These are phyloP conservation scores for Pseudococcus viburni DNA, from an alignment of 2,888 invertebrate species.

Conservation along the genomic window DNA sequence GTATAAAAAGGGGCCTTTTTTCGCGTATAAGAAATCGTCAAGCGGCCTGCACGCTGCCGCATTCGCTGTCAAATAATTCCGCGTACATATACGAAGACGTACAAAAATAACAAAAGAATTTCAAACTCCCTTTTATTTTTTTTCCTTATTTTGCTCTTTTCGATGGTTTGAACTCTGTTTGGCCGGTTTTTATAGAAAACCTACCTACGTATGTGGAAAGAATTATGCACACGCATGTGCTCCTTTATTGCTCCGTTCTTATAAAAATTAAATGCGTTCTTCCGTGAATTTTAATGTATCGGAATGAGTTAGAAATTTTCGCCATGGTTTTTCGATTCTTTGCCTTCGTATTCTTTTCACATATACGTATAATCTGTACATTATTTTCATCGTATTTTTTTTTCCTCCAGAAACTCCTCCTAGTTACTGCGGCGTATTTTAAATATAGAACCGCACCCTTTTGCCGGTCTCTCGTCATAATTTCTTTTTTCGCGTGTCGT, in stretches of 20 bases:
- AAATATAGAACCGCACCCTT: background rate
- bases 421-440: background rate
- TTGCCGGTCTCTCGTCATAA: background rate
- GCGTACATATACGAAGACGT: background rate
- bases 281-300: conserved; percentile 58
- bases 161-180: background rate
- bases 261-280: conserved; percentile 41
- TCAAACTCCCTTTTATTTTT: conserved; percentile 22
- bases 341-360: background rate
- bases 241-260: background rate
- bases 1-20: conserved; percentile 41
- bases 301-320: conserved; percentile 53
- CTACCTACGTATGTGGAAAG: background rate
- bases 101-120: conserved; percentile 45
- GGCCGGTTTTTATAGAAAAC: background rate
- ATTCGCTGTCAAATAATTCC: conserved; percentile 42
- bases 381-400: background rate
- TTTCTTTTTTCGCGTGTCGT: background rate
- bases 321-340: background rate
- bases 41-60: background rate
- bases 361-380: background rate
- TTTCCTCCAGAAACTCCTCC: background rate
- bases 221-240: conserved; percentile 44
- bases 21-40: background rate
- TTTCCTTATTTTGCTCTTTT: conserved; percentile 14